These are phyloP conservation scores for Patella caerulea DNA, from an alignment of 2,888 invertebrate genomes.

Conservation along the genomic window DNA sequence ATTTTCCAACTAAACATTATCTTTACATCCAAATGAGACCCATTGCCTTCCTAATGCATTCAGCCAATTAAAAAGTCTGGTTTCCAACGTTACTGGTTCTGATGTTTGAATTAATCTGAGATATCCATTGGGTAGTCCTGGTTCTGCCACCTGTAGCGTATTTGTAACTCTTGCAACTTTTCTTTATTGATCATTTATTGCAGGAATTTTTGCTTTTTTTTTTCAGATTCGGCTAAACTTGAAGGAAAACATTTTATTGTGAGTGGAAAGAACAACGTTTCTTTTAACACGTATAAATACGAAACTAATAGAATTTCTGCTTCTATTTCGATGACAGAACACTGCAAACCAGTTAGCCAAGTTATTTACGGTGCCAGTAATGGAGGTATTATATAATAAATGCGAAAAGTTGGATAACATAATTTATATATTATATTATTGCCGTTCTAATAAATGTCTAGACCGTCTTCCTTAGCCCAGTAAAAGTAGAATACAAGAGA, in stretches of 20 bases:
- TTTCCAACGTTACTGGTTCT: too few relatives aligned
- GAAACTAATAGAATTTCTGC: background rate
- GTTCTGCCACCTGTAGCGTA: background rate
- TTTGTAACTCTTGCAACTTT: too few relatives aligned
- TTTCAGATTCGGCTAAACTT: constrained; percentile 17
- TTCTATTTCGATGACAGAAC: constrained; percentile 11
- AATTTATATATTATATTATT: too few relatives aligned
- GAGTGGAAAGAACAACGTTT: constrained; percentile 8
- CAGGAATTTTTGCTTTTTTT: background rate
- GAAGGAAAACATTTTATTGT: constrained; percentile 14
- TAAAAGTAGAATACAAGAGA: too few relatives aligned
- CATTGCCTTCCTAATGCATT: too few relatives aligned
- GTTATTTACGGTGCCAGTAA: constrained; percentile 9
- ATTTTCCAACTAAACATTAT: background rate
- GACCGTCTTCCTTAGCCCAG: too few relatives aligned
- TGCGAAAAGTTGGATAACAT: too few relatives aligned
- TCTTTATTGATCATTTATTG: background rate
- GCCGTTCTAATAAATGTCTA: too few relatives aligned
- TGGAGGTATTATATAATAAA: background rate
- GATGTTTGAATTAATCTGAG: too few relatives aligned
- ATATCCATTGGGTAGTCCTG: too few relatives aligned
- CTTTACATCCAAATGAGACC: too few relatives aligned
- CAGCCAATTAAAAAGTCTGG: too few relatives aligned
- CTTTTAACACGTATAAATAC: constrained; percentile 16
- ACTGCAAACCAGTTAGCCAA: constrained; percentile 21